Conservation (phyloP, 2,113 vertebrate genomes). For the Calyptomena viridis region DNA sequence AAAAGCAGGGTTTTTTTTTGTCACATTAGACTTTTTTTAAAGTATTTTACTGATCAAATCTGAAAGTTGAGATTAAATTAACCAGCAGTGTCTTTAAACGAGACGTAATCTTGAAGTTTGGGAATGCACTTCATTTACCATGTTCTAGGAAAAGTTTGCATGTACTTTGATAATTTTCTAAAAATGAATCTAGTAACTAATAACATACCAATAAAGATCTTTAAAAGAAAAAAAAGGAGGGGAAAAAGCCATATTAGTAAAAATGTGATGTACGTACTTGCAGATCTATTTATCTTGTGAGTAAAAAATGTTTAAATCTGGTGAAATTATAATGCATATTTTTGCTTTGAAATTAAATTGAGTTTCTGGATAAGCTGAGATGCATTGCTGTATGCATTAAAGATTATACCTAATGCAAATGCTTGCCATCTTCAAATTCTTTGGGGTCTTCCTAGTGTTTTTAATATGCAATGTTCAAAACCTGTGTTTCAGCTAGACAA, state of each 20-base stretch:
- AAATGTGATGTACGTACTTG: slow-evolving; percentile 65
- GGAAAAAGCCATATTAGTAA: slow-evolving; percentile 80
- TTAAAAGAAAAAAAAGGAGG: slow-evolving; percentile 35
- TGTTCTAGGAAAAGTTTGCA: slow-evolving; percentile 50
- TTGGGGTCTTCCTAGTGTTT: slow-evolving; percentile 46
- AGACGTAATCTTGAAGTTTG: background rate
- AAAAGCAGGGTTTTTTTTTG: background rate
- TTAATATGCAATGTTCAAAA: slow-evolving; percentile 41
- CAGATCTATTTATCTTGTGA: slow-evolving; percentile 58
- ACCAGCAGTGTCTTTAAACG: slow-evolving; percentile 38
- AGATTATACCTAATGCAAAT: slow-evolving; percentile 56
- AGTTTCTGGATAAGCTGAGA: slow-evolving; percentile 38
- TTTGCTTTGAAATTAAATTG: slow-evolving; percentile 31
- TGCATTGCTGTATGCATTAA: slow-evolving; percentile 64
- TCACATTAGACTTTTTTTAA: background rate
- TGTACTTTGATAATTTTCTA: slow-evolving; percentile 62
- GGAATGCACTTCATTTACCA: slow-evolving; percentile 31
- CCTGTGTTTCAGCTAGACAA: slow-evolving; percentile 46
- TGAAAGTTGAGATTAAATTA: slow-evolving; percentile 34
- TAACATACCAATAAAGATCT: slow-evolving; percentile 57
- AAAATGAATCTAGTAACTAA: slow-evolving; percentile 60
- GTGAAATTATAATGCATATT: slow-evolving; percentile 28
- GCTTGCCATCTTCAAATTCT: slow-evolving; percentile 54
- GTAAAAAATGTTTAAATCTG: slow-evolving; percentile 58
- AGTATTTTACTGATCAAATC: background rate